A percentile compares a stretch with the other conserved stretches of the same genome.
These are phyloP conservation scores for Emydura subglobosa DNA, from an alignment of 2,113 vertebrate species.

Conservation along the genomic window DNA sequence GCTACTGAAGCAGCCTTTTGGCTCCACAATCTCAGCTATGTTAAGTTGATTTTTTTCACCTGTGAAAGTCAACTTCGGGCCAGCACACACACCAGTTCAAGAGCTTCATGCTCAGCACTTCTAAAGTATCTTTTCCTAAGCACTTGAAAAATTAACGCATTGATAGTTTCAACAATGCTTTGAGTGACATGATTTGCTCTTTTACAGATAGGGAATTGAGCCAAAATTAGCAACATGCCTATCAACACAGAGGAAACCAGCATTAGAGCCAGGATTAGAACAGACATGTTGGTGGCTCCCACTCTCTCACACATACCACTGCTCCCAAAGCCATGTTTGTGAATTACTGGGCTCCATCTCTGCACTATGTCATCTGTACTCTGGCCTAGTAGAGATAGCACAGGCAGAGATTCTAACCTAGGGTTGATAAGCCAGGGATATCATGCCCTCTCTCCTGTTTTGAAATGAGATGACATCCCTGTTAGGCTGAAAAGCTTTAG, in stretches of 20 bases:
- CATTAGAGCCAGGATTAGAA: background rate
- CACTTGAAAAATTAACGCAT: background rate
- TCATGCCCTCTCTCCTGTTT: background rate
- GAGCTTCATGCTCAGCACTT: background rate
- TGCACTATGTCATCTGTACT: background rate
- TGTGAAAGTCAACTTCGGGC: background rate
- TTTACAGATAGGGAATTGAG: background rate
- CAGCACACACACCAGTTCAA: background rate
- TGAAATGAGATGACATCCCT: background rate
- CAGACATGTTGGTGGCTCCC: background rate
- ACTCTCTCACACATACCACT: background rate
- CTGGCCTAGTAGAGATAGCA: background rate
- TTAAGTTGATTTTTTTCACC: background rate
- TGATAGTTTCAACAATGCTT: background rate
- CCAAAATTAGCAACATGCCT: background rate
- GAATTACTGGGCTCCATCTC: background rate
- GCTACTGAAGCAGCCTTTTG: background rate
- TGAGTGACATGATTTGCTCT: background rate
- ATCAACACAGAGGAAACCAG: background rate
- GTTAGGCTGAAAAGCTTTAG: background rate
- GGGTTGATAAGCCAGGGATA: background rate
- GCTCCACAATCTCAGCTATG: background rate
- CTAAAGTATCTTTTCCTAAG: background rate
- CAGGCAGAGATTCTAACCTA: background rate
- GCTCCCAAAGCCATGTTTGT: background rate